phyloP scores from a whole-genome alignment of 2,888 invertebrate genomes.

The Stomorhina lunata region DNA sequence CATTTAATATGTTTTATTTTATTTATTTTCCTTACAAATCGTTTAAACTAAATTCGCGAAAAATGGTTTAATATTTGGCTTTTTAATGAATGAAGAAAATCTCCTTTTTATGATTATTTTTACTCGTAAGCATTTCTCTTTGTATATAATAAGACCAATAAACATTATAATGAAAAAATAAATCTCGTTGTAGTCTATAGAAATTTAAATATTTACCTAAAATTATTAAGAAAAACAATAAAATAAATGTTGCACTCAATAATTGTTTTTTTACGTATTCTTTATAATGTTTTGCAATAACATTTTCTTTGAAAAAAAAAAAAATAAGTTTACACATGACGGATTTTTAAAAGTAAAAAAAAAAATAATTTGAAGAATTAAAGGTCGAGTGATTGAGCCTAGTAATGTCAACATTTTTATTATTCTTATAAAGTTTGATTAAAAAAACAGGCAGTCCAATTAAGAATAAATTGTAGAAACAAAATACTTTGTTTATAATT shows the following conservation, averaged over 20 bases:
- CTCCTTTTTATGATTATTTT: constrained; percentile 23
- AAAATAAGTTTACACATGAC: no score
- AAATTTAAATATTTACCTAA: constrained; percentile 44
- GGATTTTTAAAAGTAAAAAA: no score
- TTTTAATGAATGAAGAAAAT: constrained; percentile 12
- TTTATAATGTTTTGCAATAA: not conserved
- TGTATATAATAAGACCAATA: constrained; percentile 61
- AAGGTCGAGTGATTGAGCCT: no score
- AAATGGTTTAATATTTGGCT: not conserved
- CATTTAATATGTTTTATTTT: not conserved
- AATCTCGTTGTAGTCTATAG: constrained; percentile 61
- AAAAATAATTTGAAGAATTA: no score
- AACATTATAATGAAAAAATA: constrained; percentile 24
- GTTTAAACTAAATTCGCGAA: constrained; percentile 7
- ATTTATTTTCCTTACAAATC: not conserved
- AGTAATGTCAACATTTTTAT: no score
- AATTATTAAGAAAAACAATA: constrained; percentile 49
- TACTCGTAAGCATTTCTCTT: constrained; percentile 50
- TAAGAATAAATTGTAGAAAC: no score
- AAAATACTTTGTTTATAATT: no score
- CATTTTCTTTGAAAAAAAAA: no score
- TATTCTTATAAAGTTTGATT: no score
- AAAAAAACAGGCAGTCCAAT: no score
- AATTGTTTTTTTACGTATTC: not conserved
- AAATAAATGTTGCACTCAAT: constrained; percentile 45